Evolutionary conservation across 2,888 invertebrate species (phyloP), one percentile per base, ranked within the genome.

Genomic region (Chrysina gloriosa): DNA sequence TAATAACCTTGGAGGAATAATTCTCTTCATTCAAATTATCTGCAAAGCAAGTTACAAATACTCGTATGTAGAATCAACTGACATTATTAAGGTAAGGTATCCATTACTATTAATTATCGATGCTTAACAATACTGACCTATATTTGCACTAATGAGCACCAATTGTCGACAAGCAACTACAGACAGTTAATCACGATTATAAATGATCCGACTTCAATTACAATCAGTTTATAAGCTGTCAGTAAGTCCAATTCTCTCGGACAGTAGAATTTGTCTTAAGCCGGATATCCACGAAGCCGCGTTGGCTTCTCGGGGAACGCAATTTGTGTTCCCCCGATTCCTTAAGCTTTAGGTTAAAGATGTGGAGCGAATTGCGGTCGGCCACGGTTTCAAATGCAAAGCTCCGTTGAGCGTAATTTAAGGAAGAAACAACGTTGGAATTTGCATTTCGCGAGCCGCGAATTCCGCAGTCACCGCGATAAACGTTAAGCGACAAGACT

Each of bases 151-250:
- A n/a, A n/a, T 19, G n/a, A 21, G 9, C 52, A 25, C 31, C 34
- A 52, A 31, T 52, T 52, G 21, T 19, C 3, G 16, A 16, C 52
- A 52, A 52, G 29, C 52, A 61, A 42, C 21, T n/a, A 27, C 6
- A 25, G 42, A 25, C 29, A 61, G 45, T 61, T 61, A 45, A 42
- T 61, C 14, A 42, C 16, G 58, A 61, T 61, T n/a, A n/a, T n/a
- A n/a, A n/a, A n/a, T n/a, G 14, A 7, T 27, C 11, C 16, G 6
- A 21, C 21, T 45, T 16, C 42, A 61, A 42, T 42, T 19, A 42
- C 23, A 42, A 61, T 42, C 45, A 42, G 29, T 29, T 61, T 61
- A 61, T 61, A 42, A 9, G 52, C 29, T 29, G 58, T 61, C 58
- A 45, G 16, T n/a, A 27, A 27, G 42, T 61, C 7, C 27, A 25